Evolutionary conservation across 2,113 vertebrate genomes (phyloP).

Genomic region (Saccopteryx bilineata): DNA sequence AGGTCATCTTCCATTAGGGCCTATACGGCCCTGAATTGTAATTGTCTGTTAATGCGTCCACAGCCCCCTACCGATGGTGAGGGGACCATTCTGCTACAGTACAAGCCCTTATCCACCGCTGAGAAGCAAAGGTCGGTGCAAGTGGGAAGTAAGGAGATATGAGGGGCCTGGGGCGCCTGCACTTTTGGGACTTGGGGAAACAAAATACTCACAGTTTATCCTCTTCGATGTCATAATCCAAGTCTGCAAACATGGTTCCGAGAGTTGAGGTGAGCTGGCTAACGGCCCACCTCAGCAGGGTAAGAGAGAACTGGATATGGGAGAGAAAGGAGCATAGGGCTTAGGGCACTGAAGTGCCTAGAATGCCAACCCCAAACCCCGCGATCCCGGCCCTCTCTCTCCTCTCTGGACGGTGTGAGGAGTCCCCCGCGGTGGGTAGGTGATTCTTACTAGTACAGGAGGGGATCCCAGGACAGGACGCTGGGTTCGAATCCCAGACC

Average conservation of each 20-base stretch:
- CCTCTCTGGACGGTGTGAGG: not conserved
- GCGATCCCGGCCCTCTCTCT: not conserved
- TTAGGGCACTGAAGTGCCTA: not conserved
- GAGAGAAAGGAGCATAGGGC: not conserved
- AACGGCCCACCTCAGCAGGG: conserved; percentile 62
- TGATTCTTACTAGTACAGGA: conserved; percentile 42
- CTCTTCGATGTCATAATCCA: conserved; percentile 98
- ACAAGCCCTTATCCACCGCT: not conserved
- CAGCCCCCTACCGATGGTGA: not conserved
- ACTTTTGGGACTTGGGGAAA: not conserved
- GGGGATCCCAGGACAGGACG: conserved; percentile 48
- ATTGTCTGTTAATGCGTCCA: not conserved
- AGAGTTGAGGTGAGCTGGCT: conserved; percentile 11
- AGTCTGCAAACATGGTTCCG: conserved; percentile 94
- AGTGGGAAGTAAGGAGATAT: not conserved
- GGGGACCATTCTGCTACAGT: not conserved
- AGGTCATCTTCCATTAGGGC: not conserved
- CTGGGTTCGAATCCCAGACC: not conserved
- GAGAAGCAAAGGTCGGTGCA: not conserved
- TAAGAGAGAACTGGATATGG: conserved; percentile 68
- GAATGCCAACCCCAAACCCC: not conserved
- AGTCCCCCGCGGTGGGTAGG: not conserved
- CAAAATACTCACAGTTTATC: conserved; percentile 95
- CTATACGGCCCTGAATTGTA: not conserved
- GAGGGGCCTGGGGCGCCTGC: not conserved